Percentiles rank a stretch among this genome's conserved stretches.
These are phyloP conservation scores for Mobula birostris DNA, from an alignment of 2,113 vertebrate species.

Conservation along the genomic window DNA sequence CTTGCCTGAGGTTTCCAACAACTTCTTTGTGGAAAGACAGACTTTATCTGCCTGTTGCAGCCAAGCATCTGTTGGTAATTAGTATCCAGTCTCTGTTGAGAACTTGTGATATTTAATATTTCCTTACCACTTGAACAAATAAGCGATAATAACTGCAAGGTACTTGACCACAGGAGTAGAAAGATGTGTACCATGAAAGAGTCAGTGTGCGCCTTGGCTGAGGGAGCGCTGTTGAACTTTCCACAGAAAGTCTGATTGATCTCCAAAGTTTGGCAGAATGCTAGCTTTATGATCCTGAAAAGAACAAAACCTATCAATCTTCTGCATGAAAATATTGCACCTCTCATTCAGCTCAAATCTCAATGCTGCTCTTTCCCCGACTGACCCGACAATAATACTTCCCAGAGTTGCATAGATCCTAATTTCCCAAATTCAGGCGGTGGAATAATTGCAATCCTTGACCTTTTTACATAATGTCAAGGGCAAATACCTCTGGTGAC, in stretches of 20 bases:
- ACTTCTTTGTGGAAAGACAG: constrained; percentile 41
- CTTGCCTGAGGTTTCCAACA: constrained; percentile 42
- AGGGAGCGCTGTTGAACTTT: constrained; percentile 59
- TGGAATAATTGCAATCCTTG: constrained; percentile 25
- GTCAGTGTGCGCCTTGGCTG: constrained; percentile 59
- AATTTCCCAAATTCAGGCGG: constrained; percentile 26
- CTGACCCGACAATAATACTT: not conserved
- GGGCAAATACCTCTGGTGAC: constrained; percentile 36
- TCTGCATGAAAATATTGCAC: constrained; percentile 44
- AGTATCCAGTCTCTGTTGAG: constrained; percentile 79
- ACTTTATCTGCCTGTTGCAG: constrained; percentile 47
- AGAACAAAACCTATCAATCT: constrained; percentile 62
- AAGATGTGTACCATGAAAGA: constrained; percentile 69
- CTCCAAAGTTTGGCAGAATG: constrained; percentile 40
- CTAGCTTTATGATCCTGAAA: constrained; percentile 54
- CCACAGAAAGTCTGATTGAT: constrained; percentile 50
- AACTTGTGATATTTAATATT: constrained; percentile 97
- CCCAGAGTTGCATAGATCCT: not conserved
- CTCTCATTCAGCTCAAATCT: not conserved
- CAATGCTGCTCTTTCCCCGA: not conserved
- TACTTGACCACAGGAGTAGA: constrained; percentile 85
- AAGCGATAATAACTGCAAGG: constrained; percentile 81
- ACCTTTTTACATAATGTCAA: constrained; percentile 26
- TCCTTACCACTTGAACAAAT: constrained; percentile 97
- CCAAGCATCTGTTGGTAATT: constrained; percentile 92